phyloP scores from a whole-genome alignment of 2,888 invertebrate genomes.

The Leucophora obtusa region DNA sequence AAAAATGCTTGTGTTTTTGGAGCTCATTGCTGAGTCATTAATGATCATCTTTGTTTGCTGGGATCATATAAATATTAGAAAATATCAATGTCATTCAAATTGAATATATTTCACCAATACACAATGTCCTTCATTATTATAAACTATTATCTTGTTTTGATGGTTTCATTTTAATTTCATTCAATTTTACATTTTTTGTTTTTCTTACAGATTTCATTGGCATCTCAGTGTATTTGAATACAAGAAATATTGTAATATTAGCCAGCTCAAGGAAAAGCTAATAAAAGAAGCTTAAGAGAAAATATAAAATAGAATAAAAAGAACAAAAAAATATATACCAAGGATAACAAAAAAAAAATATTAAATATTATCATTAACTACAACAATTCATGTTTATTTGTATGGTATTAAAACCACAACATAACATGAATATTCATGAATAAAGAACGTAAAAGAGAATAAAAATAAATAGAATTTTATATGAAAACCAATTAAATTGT shows the following conservation, averaged over 20 bases:
- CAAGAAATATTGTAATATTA: constrained; percentile 3
- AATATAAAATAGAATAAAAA: constrained; percentile 4
- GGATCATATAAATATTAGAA: too few species aligned
- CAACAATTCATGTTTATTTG: not conserved
- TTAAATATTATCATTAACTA: constrained; percentile 20
- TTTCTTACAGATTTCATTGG: constrained; percentile 26
- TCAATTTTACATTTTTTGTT: not conserved
- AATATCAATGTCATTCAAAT: too few species aligned
- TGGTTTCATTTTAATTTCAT: too few species aligned
- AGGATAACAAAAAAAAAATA: constrained; percentile 8
- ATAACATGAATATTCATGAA: not conserved
- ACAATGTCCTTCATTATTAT: too few species aligned
- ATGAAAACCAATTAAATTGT: constrained; percentile 27
- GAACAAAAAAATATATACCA: not conserved
- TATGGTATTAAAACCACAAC: not conserved
- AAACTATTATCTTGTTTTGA: too few species aligned
- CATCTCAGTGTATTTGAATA: not conserved
- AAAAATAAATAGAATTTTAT: not conserved
- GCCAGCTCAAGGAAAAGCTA: not conserved
- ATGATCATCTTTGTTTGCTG: too few species aligned
- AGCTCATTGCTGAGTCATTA: too few species aligned
- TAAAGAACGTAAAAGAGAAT: not conserved
- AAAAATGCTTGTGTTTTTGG: too few species aligned
- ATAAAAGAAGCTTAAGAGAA: constrained; percentile 17
- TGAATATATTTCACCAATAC: too few species aligned